Conservation (phyloP, 2,113 vertebrate species). For the Monarcha castaneiventris region DNA sequence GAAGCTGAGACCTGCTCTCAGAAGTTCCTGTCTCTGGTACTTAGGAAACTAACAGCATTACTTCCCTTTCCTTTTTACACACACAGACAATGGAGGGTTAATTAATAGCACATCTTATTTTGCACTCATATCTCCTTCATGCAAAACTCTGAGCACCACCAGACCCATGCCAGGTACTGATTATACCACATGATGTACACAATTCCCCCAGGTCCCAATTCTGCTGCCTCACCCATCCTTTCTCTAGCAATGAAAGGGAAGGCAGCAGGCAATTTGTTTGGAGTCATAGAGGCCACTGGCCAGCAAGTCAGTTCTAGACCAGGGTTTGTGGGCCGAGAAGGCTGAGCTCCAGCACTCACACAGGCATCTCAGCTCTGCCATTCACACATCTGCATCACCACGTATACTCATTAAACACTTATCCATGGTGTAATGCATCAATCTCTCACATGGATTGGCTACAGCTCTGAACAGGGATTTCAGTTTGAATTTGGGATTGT, state of each 20-base stretch:
- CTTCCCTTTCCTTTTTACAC: background rate
- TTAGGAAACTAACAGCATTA: background rate
- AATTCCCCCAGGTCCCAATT: background rate
- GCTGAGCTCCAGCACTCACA: accelerated
- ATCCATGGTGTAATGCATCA: background rate
- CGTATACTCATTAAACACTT: background rate
- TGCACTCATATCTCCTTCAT: background rate
- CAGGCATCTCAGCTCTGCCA: background rate
- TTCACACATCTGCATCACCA: background rate
- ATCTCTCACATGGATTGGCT: background rate
- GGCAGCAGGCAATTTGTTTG: background rate
- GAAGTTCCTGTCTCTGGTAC: background rate
- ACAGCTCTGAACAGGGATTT: background rate
- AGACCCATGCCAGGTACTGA: background rate
- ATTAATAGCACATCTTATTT: background rate
- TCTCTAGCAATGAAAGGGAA: background rate
- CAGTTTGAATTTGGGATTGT: background rate
- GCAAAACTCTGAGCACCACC: background rate
- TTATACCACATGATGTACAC: accelerated
- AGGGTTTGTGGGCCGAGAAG: accelerated
- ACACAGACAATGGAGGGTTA: background rate
- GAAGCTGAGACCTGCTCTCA: background rate
- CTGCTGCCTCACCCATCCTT: background rate
- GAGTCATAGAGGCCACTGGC: background rate
- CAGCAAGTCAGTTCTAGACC: background rate